Evolutionary conservation across 2,888 invertebrate species (phyloP), one percentile per base, ranked within the genome.

Genomic region (Drosophila putrida): DNA sequence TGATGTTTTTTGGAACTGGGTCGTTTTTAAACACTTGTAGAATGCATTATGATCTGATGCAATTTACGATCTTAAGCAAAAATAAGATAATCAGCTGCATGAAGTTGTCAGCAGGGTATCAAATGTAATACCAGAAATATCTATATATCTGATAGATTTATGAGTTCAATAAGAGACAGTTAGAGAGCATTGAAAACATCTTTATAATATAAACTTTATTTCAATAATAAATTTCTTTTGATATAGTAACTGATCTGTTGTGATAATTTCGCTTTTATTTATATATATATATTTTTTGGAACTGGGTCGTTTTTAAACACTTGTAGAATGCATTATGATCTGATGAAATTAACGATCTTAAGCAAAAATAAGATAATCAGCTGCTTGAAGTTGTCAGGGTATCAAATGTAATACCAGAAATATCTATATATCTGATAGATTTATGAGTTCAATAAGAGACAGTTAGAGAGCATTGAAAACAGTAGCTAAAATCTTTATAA

Each of bases 241-340:
- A 10, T 41, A 15, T 20, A 20, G 3, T 20, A 20, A 20, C 20
- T 20, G 20, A 20, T 20, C 20, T 20, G 20, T 20, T 20, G 20
- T 20, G 20, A 20, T 3, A 20, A 3, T 3, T 20, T 20, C 20
- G 2, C 20, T 20, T 20, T 20, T 20, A 20, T 20, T 20, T 20
- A n/a, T n/a, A n/a, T n/a, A n/a, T n/a, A n/a, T n/a, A n/a, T 20
- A 20, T 20, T 20, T 20, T 20, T 20, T 20, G 20, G 20, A 20
- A 20, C 20, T 20, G 20, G 20, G 20, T 20, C 20, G 20, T 20
- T 20, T 20, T 20, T 20, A 20, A 20, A 20, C 20, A 20, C 20
- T 20, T 20, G 20, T 20, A 46, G 57, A 57, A 57, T 57, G 46
- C 57, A 57, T 44, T 46, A 46, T 13, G 35, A 46, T 28, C 15